phyloP scores from a whole-genome alignment of 92 coral and sea anemone species.

The Metridium senile region DNA sequence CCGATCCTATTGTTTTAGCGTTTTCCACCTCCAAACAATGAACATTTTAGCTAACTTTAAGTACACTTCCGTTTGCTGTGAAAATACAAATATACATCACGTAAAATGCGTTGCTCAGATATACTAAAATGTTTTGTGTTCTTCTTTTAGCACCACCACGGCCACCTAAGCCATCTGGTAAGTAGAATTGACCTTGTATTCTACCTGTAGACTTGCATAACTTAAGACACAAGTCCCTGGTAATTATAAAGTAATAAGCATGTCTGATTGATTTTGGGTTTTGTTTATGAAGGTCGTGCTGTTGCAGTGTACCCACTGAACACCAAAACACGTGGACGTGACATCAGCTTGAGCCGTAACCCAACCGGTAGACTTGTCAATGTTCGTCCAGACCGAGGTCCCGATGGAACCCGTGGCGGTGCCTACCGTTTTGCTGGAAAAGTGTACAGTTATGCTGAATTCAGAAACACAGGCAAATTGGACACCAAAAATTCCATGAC shows the following conservation, averaged over 20 bases:
- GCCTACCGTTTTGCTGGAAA: slow-evolving; percentile 59
- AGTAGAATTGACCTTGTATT: not conserved
- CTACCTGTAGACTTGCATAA: not conserved
- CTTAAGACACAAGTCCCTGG: too few species aligned
- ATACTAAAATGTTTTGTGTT: too few species aligned
- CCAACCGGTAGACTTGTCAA: slow-evolving; percentile 30
- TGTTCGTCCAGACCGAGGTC: slow-evolving; percentile 54
- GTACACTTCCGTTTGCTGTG: too few species aligned
- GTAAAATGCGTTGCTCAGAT: too few species aligned
- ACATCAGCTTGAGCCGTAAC: slow-evolving; percentile 60
- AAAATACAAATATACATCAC: not conserved
- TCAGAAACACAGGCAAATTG: slow-evolving; percentile 62
- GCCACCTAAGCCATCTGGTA: not conserved
- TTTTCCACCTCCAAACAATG: too few species aligned
- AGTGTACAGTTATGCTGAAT: slow-evolving; percentile 58
- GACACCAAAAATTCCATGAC: slow-evolving; percentile 76
- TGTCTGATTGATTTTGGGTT: slow-evolving; percentile 16
- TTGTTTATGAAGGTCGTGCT: slow-evolving; percentile 16
- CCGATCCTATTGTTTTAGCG: too few species aligned
- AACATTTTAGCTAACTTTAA: too few species aligned
- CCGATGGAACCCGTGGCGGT: slow-evolving; percentile 56
- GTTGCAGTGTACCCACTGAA: slow-evolving; percentile 67
- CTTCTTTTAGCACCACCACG: not conserved
- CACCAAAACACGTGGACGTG: slow-evolving; percentile 36
- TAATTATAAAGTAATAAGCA: too few species aligned